A percentile compares a stretch with the other conserved stretches of the same genome.
phyloP scores from a whole-genome alignment of 2,888 invertebrate species.

The Apamea monoglypha region DNA sequence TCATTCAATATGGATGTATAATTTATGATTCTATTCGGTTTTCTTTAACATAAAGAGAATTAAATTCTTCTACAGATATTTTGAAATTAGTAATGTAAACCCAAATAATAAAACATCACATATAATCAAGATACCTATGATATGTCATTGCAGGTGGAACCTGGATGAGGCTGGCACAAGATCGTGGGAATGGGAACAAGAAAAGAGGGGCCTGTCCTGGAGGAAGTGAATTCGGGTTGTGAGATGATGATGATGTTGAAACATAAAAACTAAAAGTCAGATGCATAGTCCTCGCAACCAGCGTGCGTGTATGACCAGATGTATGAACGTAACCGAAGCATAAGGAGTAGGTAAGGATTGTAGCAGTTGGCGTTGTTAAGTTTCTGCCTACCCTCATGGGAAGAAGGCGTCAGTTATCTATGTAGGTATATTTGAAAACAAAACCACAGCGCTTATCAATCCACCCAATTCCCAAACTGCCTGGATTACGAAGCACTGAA shows the following conservation, averaged over 20 bases:
- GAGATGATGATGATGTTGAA: not conserved
- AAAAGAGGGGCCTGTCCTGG: not conserved
- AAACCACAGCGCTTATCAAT: conserved; percentile 28
- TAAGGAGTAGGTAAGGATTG: not conserved
- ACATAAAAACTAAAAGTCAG: not conserved
- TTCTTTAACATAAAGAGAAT: not conserved
- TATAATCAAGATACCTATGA: not conserved
- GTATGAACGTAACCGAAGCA: not conserved
- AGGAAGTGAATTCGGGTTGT: not conserved
- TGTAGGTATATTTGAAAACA: not conserved
- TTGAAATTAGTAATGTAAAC: not conserved
- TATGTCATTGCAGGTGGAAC: not conserved
- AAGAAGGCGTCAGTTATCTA: not conserved
- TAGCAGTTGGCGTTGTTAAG: not conserved
- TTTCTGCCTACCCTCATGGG: not conserved
- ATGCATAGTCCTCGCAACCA: not conserved
- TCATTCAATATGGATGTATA: too few relatives aligned
- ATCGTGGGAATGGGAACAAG: not conserved
- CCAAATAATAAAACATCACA: not conserved
- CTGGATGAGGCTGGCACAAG: not conserved
- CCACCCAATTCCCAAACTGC: not conserved
- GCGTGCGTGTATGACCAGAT: not conserved
- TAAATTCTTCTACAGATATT: not conserved
- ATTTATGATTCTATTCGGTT: too few relatives aligned
- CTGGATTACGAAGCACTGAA: conserved; percentile 43